Percentiles rank a stretch among this genome's conserved stretches.
Evolutionary conservation across 1,140 invertebrate species (phyloP).

Genomic region (Lordiphosa collinella): DNA sequence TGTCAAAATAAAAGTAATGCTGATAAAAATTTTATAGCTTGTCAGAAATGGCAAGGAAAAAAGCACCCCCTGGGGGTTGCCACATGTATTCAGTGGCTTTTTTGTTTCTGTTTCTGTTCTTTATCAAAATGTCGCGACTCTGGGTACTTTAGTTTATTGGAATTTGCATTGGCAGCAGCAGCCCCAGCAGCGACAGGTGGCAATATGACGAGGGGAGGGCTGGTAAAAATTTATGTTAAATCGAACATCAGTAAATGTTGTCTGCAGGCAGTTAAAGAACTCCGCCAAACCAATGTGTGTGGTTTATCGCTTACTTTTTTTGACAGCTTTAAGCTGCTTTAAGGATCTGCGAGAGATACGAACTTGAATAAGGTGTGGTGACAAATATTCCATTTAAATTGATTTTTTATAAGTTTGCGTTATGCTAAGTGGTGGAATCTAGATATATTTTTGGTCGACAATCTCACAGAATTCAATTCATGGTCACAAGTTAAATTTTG

Average conservation of each 20-base stretch:
- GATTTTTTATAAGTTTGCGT: no score
- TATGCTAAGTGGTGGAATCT: no score
- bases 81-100: conserved; percentile 8
- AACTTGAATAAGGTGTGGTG: no score
- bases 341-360: conserved; percentile 5
- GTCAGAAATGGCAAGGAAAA: conserved; percentile 61
- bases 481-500: no score
- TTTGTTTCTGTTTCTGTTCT: conserved; percentile 29
- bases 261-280: conserved; percentile 59
- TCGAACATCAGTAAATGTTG: conserved; percentile 50
- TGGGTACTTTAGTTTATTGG: conserved; percentile 75
- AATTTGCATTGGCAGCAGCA: conserved; percentile 57
- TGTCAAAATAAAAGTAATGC: conserved; percentile 78
- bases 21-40: conserved; percentile 78
- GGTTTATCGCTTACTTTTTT: conserved; percentile 42
- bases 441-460: no score
- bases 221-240: conserved; percentile 67
- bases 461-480: no score
- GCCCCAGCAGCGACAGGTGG: conserved; percentile 34
- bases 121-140: conserved; percentile 71
- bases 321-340: conserved; percentile 56
- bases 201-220: conserved; percentile 14
- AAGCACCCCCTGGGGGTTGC: conserved; percentile 30
- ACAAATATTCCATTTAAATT: no score
- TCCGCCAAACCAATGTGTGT: conserved; percentile 26